Conservation (phyloP, 2,113 vertebrate species). For the Oreamnos americanus region DNA sequence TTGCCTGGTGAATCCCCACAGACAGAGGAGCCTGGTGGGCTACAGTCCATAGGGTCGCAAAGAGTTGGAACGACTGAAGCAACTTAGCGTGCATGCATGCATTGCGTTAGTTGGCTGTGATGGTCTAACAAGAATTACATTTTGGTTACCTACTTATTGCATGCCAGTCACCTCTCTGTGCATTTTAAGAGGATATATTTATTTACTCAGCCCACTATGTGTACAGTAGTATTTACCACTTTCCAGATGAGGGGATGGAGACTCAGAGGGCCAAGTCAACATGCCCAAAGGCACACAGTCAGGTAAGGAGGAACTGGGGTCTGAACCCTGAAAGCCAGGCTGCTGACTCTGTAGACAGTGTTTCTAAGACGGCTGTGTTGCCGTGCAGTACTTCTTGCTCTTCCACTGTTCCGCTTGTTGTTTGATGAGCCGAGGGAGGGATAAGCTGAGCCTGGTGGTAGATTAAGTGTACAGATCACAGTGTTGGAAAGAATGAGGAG, state of each 20-base stretch:
- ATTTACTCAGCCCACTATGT: neutral
- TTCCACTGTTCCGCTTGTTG: neutral
- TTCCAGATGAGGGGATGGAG: neutral
- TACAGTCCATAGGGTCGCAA: neutral
- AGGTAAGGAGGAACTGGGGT: neutral
- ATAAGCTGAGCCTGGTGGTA: constrained; percentile 45
- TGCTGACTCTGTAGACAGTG: neutral
- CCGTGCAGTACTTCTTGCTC: neutral
- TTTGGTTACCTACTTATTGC: neutral
- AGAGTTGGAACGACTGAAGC: neutral
- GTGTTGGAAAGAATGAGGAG: constrained; percentile 44
- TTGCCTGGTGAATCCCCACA: neutral
- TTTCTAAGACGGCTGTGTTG: neutral
- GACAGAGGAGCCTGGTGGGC: neutral
- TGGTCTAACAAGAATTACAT: neutral
- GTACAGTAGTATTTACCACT: neutral
- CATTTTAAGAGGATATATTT: neutral
- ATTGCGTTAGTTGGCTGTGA: neutral
- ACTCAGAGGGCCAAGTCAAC: neutral
- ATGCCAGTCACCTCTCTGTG: neutral
- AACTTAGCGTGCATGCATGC: neutral
- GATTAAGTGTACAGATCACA: constrained; percentile 67
- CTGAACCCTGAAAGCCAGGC: neutral
- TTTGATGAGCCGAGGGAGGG: neutral
- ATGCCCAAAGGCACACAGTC: neutral